Evolutionary conservation across 2,888 invertebrate genomes (phyloP).

Genomic region (Sturmia bella): DNA sequence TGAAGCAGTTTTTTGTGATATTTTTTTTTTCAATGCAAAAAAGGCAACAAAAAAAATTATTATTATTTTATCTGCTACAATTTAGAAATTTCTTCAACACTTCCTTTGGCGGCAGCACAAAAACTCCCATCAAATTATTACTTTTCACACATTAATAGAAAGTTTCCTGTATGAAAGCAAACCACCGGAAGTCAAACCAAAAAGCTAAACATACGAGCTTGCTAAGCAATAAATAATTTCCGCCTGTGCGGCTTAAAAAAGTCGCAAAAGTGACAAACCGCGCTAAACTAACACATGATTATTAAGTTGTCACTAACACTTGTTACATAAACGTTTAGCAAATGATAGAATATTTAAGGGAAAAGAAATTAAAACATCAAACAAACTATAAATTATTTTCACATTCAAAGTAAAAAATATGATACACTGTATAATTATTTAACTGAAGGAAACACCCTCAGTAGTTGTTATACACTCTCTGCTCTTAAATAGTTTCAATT

Average conservation of each 20-base stretch:
- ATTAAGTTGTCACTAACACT: slow-evolving; percentile 67
- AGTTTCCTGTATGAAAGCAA: slow-evolving; percentile 49
- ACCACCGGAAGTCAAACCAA: slow-evolving; percentile 63
- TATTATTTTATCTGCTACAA: background rate
- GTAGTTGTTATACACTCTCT: slow-evolving; percentile 15
- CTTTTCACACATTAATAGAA: slow-evolving; percentile 39
- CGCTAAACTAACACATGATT: slow-evolving; percentile 53
- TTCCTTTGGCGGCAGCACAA: slow-evolving; percentile 48
- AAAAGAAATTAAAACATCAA: slow-evolving; percentile 62
- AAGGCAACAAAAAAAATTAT: too few relatives aligned
- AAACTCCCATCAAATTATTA: slow-evolving; percentile 66
- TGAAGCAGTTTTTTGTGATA: too few relatives aligned
- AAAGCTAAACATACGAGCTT: slow-evolving; percentile 29
- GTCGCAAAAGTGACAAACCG: slow-evolving; percentile 73
- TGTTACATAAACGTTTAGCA: slow-evolving; percentile 49
- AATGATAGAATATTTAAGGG: slow-evolving; percentile 2
- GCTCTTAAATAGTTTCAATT: slow-evolving; percentile 47
- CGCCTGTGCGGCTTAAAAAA: slow-evolving; percentile 27
- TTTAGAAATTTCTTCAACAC: slow-evolving; percentile 60
- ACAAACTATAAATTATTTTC: slow-evolving; percentile 67
- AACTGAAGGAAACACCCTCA: slow-evolving; percentile 45
- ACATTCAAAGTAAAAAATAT: slow-evolving; percentile 1
- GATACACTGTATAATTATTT: slow-evolving; percentile 59
- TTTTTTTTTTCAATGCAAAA: too few relatives aligned
- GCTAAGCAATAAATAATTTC: background rate